Base-by-base conservation (phyloP, 2,113 vertebrate species). In the Gnathonemus longibarbis region DNA sequence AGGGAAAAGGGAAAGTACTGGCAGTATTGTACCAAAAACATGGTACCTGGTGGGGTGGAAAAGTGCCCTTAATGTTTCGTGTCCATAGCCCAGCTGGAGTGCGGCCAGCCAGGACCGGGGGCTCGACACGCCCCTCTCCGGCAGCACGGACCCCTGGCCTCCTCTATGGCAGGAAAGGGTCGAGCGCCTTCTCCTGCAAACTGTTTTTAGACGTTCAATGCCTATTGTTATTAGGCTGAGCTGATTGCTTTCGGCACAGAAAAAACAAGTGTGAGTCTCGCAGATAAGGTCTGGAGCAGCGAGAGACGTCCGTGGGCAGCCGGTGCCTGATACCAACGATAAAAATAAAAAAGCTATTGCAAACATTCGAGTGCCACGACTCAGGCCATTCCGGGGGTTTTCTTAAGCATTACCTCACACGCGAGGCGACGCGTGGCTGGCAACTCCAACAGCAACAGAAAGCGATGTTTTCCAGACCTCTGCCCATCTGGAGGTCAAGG, bases 161-260 rank as follows among this genome's bases (percentile, higher is more conserved):
- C 87, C 42, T 87, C 90, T 93, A 92, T 91, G 62, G 91, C 92
- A 94, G 94, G 94, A 95, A 94, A 93, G 70, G 88, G 89, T 77
- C 88, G 92, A 88, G 88, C 89, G 52, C 87, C 91, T 95, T 94
- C 93, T 93, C 93, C 93, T 8, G 93, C 91, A 91, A 94, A 93
- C 90, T 85, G 31, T 87, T 66, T 90, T 90, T 89, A 90, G 90
- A 49, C 91, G 10, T 88, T 94, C 91, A 94, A 91, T 93, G 89
- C 88, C 89, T 92, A 95, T 94, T 95, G 94, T 95, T 94, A 93
- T 93, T 89, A 92, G 89, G 48, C 84, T 91, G 85, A 87, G 85
- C 85, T 56, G 85, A 88, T 93, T 93, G 93, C 90, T 91, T 91
- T 94, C 93, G 15, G n/a, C 50, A 35, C 48, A 35, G 50, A 56